Conservation (phyloP, 2,888 invertebrate genomes). For the Clepsis dumicolana region DNA sequence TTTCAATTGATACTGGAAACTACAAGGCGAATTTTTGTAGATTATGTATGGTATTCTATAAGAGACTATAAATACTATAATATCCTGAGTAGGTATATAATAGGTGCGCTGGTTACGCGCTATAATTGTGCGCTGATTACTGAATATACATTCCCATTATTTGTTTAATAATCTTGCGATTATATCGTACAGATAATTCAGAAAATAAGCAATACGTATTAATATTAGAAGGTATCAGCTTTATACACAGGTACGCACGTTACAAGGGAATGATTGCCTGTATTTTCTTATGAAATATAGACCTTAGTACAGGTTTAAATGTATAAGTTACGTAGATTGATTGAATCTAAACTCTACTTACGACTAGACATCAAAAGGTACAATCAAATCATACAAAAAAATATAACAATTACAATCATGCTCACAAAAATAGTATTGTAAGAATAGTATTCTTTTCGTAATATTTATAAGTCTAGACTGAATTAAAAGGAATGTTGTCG, state of each 20-base stretch:
- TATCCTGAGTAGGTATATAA: no score
- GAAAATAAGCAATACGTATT: slow-evolving; percentile 1
- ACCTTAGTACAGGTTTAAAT: background rate
- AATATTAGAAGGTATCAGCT: slow-evolving; percentile 1
- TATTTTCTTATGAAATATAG: background rate
- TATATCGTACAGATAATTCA: background rate
- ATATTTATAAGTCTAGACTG: slow-evolving; percentile 37
- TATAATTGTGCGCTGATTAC: background rate
- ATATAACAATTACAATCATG: slow-evolving; percentile 36
- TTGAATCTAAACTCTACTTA: slow-evolving; percentile 47
- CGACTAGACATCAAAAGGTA: slow-evolving; percentile 58
- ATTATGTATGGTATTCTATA: background rate
- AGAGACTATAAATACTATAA: background rate
- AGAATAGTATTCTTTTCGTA: slow-evolving; percentile 33
- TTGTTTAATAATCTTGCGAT: background rate
- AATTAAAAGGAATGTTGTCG: slow-evolving; percentile 62
- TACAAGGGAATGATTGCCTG: background rate
- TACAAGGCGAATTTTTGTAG: background rate
- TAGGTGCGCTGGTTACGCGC: no score
- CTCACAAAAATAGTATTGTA: slow-evolving; percentile 38
- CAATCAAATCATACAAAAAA: slow-evolving; percentile 44
- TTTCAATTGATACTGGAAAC: background rate
- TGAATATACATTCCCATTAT: background rate
- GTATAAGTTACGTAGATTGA: slow-evolving; percentile 30
- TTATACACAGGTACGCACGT: background rate